Evolutionary conservation across 2,797 vertebrate species (phyloP).

Genomic region (Cynopterus sphinx): DNA sequence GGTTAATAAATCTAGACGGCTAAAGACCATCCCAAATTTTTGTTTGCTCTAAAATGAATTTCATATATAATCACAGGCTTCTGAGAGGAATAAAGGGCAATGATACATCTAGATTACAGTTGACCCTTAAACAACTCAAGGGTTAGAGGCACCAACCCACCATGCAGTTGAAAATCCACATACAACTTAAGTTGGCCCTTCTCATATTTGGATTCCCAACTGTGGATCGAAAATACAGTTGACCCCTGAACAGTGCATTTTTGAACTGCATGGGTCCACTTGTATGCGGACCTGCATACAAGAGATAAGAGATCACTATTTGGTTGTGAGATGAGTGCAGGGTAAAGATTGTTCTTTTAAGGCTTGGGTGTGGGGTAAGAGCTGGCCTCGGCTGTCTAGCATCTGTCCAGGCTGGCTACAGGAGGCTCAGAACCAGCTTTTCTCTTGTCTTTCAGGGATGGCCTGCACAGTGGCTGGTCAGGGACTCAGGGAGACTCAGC

Average conservation of each 20-base stretch:
- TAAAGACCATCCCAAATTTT: conserved; percentile 2
- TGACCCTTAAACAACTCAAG: background rate
- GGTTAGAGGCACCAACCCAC: background rate
- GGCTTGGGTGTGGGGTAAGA: background rate
- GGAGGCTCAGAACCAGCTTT: background rate
- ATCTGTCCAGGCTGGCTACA: background rate
- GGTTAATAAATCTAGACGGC: background rate
- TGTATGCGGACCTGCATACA: background rate
- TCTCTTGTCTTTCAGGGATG: conserved; percentile 86
- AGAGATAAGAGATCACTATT: background rate
- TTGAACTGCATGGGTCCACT: background rate
- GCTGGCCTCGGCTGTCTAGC: background rate
- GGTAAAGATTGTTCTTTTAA: background rate
- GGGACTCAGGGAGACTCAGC: conserved; percentile 97
- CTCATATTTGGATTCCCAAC: background rate
- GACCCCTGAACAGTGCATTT: background rate
- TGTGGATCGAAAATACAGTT: background rate
- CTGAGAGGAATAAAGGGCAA: background rate
- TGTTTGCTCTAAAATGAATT: conserved; percentile 16
- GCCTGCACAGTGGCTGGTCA: conserved; percentile 94
- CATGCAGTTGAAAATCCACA: background rate
- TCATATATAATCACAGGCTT: conserved; percentile 4
- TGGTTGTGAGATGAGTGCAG: background rate
- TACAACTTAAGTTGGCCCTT: background rate
- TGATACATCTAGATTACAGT: background rate